A percentile compares a stretch with the other conserved stretches of the same genome.
Conservation (phyloP, 2,888 invertebrate genomes). For the Phengaris arion region DNA sequence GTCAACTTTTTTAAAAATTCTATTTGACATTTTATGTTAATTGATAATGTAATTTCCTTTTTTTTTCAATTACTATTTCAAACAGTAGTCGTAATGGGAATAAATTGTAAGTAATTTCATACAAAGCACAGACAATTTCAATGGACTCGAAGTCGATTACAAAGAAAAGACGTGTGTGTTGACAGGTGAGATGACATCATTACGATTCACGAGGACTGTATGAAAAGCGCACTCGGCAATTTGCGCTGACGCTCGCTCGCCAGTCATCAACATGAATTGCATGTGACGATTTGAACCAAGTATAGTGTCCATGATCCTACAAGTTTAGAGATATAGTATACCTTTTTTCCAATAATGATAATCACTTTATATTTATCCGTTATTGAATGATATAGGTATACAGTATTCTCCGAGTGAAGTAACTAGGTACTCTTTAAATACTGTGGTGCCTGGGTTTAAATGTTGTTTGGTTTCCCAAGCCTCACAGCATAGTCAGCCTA, state of each 20-base stretch:
- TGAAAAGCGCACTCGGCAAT: constrained; percentile 12
- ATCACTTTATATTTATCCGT: too few relatives aligned
- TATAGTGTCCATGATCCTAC: background rate
- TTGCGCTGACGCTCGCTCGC: constrained; percentile 13
- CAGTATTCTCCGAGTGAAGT: too few relatives aligned
- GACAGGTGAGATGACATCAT: constrained; percentile 31
- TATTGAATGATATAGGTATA: too few relatives aligned
- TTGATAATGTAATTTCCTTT: background rate
- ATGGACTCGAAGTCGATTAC: background rate
- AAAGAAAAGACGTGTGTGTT: background rate
- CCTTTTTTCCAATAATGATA: too few relatives aligned
- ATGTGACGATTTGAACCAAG: background rate
- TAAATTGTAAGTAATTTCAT: background rate
- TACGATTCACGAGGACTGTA: constrained; percentile 23
- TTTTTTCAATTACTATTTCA: background rate
- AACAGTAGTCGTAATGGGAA: background rate
- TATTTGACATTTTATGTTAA: background rate
- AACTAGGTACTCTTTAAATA: too few relatives aligned
- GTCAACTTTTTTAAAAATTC: constrained; percentile 29
- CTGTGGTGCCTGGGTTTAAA: too few relatives aligned
- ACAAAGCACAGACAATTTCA: background rate
- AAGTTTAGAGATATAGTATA: background rate
- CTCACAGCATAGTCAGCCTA: too few relatives aligned
- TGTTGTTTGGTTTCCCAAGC: too few relatives aligned
- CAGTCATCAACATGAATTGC: constrained; percentile 2